Percentiles rank a stretch among this genome's conserved stretches.
phyloP scores from a whole-genome alignment of 2,888 invertebrate species.

The Malthinus seriepunctatus region DNA sequence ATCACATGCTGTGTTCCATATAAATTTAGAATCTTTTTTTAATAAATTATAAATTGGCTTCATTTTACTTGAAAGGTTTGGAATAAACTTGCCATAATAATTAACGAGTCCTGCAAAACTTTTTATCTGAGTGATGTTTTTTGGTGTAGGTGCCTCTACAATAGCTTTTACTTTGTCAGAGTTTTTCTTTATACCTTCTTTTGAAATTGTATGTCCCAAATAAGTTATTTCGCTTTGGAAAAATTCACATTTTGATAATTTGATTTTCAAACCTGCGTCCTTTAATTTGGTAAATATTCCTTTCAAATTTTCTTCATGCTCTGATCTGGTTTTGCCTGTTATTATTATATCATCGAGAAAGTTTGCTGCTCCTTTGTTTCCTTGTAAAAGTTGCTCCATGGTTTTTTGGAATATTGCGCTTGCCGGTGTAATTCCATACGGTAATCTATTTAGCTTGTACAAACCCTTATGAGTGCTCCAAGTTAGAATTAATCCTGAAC shows the following conservation, averaged over 20 bases:
- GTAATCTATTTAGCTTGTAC: slow-evolving; percentile 42
- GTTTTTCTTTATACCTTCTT: slow-evolving; percentile 28
- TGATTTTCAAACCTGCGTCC: slow-evolving; percentile 39
- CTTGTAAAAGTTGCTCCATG: slow-evolving; percentile 43
- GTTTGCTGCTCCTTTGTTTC: slow-evolving; percentile 37
- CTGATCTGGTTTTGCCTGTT: slow-evolving; percentile 32
- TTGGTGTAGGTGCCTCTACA: background rate
- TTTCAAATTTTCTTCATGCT: slow-evolving; percentile 36
- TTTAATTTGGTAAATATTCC: slow-evolving; percentile 33
- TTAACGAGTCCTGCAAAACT: background rate
- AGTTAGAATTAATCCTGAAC: slow-evolving; percentile 38
- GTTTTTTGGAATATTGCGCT: slow-evolving; percentile 45
- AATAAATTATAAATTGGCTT: background rate
- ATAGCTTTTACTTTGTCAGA: slow-evolving; percentile 19
- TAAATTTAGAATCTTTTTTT: background rate
- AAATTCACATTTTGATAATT: slow-evolving; percentile 44
- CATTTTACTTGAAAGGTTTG: background rate
- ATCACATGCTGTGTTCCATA: background rate
- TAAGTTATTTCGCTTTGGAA: slow-evolving; percentile 42
- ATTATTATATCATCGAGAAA: slow-evolving; percentile 37
- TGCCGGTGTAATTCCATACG: slow-evolving; percentile 47
- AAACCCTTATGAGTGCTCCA: slow-evolving; percentile 45
- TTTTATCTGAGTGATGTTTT: background rate
- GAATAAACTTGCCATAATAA: background rate
- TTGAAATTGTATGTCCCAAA: slow-evolving; percentile 37